A percentile compares a stretch with the other conserved stretches of the same genome.
Evolutionary conservation across 2,888 invertebrate species (phyloP).

Genomic region (Rhamphomyia laevipes): DNA sequence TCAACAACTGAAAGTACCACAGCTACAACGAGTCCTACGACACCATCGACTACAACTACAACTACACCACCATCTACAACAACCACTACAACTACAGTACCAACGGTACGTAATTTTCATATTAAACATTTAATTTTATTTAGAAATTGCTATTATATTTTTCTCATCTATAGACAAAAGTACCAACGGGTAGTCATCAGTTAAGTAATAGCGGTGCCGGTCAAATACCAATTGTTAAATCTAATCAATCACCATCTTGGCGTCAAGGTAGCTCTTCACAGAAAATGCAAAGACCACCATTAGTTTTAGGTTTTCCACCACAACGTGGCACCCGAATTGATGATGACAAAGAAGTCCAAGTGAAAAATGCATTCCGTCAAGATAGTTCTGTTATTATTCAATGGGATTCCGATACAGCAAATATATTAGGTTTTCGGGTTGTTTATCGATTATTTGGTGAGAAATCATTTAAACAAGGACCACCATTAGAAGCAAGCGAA

Average conservation of each 20-base stretch:
- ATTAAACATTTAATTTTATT: not conserved
- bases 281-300: conserved; percentile 49
- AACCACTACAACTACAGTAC: conserved; percentile 12
- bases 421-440: conserved; percentile 79
- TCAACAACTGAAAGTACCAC: conserved; percentile 26
- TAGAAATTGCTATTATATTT: not conserved
- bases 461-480: conserved; percentile 79
- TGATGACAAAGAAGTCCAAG: conserved; percentile 64
- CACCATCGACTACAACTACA: conserved; percentile 17
- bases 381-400: conserved; percentile 81
- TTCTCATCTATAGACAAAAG: conserved; percentile 27
- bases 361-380: conserved; percentile 70
- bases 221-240: not conserved
- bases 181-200: conserved; percentile 23
- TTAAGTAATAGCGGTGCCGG: conserved; percentile 24
- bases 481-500: conserved; percentile 78
- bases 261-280: conserved; percentile 17
- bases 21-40: conserved; percentile 20
- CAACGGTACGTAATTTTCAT: conserved; percentile 11
- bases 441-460: conserved; percentile 84
- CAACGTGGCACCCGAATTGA: conserved; percentile 52
- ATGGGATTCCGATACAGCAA: conserved; percentile 81
- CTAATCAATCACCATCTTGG: conserved; percentile 20
- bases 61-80: conserved; percentile 22
- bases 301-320: conserved; percentile 59